Base-by-base conservation (phyloP, 2,113 vertebrate genomes). In the Leptobrachium leishanense region DNA sequence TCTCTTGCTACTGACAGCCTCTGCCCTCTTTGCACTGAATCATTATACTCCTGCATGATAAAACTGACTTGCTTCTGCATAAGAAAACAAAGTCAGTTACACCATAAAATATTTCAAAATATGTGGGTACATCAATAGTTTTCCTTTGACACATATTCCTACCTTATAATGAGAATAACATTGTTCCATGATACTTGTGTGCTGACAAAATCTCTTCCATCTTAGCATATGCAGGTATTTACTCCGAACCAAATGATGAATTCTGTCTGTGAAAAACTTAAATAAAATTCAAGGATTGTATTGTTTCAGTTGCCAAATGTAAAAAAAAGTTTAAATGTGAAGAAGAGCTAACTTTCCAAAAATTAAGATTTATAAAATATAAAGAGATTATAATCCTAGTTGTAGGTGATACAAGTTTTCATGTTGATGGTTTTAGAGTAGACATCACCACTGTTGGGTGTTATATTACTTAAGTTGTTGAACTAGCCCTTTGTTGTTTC, bases 81-180 rank as follows among this genome's bases (percentile, higher is more conserved):
- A 8, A 41, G 15, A n/a, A 59, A 64, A 76, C 7, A 70, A 31
- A 31, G 20, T 50, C 46, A 50, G 46, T 31, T 31, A 50, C 4
- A 8, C 46, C 46, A 50, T 50, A 5, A 20, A 69, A 31, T 31
- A 31, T 31, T 31, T 31, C 20, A 31, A 31, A 31, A 31, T 31
- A 31, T 31, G 20, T 50, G 46, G 4, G 46, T 50, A 50, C 46
- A 50, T 50, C 46, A 50, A 8, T 50, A 8, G 46, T 50, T 50
- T 8, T 50, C 4, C 46, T 50, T 50, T 50, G 8, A 50, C 46
- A 50, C 4, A 50, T 50, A 50, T 5, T 5, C 80, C 8, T 88
- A 93, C 92, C 88, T 93, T 90, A 82, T 89, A 94, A 54, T 91
- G 76, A 78, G 88, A 89, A 86, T 92, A 91, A 77, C 94, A 85